phyloP scores from a whole-genome alignment of 2,888 invertebrate species.

The Strigamia crassipes region DNA sequence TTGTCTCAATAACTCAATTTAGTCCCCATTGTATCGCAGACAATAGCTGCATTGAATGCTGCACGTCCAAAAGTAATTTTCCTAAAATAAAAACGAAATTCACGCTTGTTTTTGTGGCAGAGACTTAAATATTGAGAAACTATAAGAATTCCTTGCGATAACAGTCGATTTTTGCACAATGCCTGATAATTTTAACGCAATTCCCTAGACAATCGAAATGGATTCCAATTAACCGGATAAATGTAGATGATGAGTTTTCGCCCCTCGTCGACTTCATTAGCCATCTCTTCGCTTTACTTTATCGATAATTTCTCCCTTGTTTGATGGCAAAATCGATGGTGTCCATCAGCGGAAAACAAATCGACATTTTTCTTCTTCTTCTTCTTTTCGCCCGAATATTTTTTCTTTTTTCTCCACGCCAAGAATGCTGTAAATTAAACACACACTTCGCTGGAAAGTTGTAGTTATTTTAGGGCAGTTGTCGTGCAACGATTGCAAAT shows the following conservation, averaged over 20 bases:
- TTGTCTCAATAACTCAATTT: no score
- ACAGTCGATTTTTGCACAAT: not conserved
- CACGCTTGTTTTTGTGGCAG: no score
- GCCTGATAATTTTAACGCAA: not conserved
- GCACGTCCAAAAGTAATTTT: no score
- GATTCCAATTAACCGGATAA: not conserved
- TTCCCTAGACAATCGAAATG: not conserved
- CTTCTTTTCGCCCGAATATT: not conserved
- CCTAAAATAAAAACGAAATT: no score
- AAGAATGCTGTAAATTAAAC: not conserved
- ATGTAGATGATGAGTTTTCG: not conserved
- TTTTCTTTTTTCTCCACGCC: not conserved
- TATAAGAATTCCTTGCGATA: no score
- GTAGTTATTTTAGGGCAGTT: not conserved
- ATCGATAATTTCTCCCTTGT: not conserved
- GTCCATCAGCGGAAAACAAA: not conserved
- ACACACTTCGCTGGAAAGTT: not conserved
- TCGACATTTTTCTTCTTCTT: not conserved
- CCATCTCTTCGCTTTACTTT: not conserved
- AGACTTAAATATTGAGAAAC: no score
- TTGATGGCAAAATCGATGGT: not conserved
- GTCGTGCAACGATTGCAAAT: not conserved
- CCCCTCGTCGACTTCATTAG: not conserved
- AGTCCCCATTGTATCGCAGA: no score
- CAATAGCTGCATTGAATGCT: no score